Evolutionary conservation across 2,888 invertebrate genomes (phyloP), one percentile per base, ranked within the genome.

Genomic region (Synanthedon myopaeformis): DNA sequence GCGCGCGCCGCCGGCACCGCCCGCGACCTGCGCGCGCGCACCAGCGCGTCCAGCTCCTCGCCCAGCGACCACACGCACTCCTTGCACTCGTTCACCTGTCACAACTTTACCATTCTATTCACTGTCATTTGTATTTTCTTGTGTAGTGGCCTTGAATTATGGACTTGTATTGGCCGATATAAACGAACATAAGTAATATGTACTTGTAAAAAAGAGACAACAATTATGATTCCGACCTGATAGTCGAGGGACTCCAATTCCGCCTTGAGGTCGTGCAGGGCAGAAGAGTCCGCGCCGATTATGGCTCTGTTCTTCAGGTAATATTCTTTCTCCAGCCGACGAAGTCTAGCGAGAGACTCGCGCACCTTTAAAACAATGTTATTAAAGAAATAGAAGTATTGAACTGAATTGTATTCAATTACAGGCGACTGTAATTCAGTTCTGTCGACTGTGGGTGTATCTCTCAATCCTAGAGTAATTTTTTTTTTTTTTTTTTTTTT

Each of bases 41-140:
- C 91, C 94, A 97, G 96, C 82, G 97, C 96, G 72, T 97, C 96
- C 53, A 99, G 88, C 74, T 99, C 97, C 75, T 98, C 98, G 64
- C 97, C 97, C 61, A 95, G 92, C 0, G 92, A 92, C 70, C 93
- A 93, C 41, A 98, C 90, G 61, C 93, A 91, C 69, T 96, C 96
- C 77, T 98, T 99, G 75, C 95, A 96, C 63, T 96, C 95, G 68
- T 94, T 92, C 57, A 97, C 94, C 86, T 93, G 53, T n/a, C 5
- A 23, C 23, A 23, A 4, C 23, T 23, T 23, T 23, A 3, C 4
- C 23, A 23, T 23, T 23, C 4, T 23, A 23, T 23, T 23, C 1
- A 23, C 23, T 23, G n/a, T n/a, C n/a, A n/a, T n/a, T n/a, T n/a
- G n/a, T n/a, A n/a, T n/a, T n/a, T n/a, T n/a, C n/a, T n/a, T n/a